Evolutionary conservation across 2,888 invertebrate genomes (phyloP).

Genomic region (Papilio gigon): DNA sequence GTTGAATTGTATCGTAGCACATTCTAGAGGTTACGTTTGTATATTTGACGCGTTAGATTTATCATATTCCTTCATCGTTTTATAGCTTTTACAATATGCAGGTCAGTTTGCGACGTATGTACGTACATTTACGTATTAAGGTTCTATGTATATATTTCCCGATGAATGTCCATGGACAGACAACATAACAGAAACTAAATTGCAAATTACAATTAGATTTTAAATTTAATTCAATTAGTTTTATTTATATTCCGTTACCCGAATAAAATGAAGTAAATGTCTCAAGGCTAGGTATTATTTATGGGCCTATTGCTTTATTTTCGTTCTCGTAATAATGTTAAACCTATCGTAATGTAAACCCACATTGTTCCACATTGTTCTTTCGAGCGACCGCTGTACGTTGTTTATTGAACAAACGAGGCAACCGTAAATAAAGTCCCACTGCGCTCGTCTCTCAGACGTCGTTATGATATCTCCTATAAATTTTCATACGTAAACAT

Average conservation of each 20-base stretch:
- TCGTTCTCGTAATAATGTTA: slow-evolving; percentile 8
- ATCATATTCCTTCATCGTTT: slow-evolving; percentile 20
- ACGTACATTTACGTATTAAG: slow-evolving; percentile 6
- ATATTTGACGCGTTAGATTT: background rate
- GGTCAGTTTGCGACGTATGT: slow-evolving; percentile 10
- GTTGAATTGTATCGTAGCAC: no score
- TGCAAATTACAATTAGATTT: background rate
- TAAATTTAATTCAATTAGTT: background rate
- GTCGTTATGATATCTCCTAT: slow-evolving; percentile 1
- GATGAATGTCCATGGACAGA: no score
- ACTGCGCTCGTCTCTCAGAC: background rate
- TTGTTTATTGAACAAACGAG: slow-evolving; percentile 24
- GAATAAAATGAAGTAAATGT: background rate
- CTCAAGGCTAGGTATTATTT: background rate
- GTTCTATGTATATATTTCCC: slow-evolving; percentile 23
- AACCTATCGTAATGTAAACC: slow-evolving; percentile 5
- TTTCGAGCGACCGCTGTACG: slow-evolving; percentile 6
- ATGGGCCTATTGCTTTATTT: background rate
- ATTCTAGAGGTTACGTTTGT: background rate
- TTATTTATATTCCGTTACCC: background rate
- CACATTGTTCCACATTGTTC: background rate
- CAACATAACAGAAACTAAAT: background rate
- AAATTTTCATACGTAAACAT: slow-evolving; percentile 20
- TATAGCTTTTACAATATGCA: slow-evolving; percentile 19
- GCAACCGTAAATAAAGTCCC: background rate